Percentiles rank a stretch among this genome's conserved stretches.
These are phyloP conservation scores for Plodia interpunctella DNA, from an alignment of 1,140 invertebrate species.

Conservation along the genomic window DNA sequence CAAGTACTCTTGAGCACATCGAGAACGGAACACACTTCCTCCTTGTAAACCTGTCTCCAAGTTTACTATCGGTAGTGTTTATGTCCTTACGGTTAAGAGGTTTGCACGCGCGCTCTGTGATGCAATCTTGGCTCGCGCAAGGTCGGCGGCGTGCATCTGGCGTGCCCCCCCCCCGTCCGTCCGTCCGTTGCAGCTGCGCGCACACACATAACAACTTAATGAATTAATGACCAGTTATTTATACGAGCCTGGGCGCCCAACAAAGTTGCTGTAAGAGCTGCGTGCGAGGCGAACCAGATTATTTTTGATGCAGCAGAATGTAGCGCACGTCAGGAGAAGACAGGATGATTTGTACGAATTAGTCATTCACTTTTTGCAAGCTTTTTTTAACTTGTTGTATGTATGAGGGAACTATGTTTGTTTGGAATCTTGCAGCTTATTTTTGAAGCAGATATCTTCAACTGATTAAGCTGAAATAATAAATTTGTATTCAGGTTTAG, in stretches of 20 bases:
- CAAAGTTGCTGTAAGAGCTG: background rate
- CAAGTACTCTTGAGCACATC: no score
- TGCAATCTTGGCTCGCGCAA: background rate
- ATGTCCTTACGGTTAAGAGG: background rate
- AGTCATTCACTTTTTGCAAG: background rate
- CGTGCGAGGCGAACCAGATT: slow-evolving; percentile 2
- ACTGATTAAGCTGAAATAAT: no score
- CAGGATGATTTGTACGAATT: background rate
- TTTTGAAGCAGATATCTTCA: no score
- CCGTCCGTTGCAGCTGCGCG: background rate
- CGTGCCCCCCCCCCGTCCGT: background rate
- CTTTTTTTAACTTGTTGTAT: background rate
- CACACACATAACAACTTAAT: background rate
- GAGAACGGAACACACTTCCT: no score
- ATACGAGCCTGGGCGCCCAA: background rate
- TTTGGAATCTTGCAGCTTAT: no score
- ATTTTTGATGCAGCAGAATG: slow-evolving; percentile 3
- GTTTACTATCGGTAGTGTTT: background rate
- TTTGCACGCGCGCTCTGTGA: background rate
- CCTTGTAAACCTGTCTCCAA: background rate
- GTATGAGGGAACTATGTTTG: no score
- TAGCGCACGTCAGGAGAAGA: background rate
- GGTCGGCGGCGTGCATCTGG: slow-evolving; percentile 7
- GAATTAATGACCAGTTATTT: slow-evolving; percentile 1
- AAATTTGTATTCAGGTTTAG: no score